phyloP scores from a whole-genome alignment of 2,797 vertebrate genomes.

The Acridotheres tristis region DNA sequence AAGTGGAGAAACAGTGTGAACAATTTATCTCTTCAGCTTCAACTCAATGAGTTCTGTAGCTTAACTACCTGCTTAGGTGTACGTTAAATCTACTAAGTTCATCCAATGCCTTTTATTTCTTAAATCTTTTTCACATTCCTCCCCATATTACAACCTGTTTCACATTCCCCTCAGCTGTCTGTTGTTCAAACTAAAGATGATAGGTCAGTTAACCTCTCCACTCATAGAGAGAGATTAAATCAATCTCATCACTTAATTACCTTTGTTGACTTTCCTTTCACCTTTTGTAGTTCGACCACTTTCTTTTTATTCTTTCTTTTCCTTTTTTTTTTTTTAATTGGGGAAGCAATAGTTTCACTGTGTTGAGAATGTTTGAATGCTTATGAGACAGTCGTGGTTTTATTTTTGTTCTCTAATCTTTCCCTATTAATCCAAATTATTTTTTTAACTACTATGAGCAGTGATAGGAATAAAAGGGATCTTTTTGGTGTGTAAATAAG shows the following conservation, averaged over 20 bases:
- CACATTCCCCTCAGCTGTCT: conserved; percentile 9
- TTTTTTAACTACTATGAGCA: background rate
- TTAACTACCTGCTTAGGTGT: background rate
- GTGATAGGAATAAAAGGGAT: background rate
- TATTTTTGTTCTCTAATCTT: background rate
- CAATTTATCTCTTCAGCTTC: background rate
- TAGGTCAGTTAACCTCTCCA: conserved; percentile 6
- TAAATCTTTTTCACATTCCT: background rate
- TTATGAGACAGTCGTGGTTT: background rate
- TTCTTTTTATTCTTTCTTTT: background rate
- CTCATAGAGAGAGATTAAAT: conserved; percentile 15
- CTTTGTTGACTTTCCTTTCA: conserved; percentile 5
- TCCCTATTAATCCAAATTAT: background rate
- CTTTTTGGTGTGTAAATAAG: background rate
- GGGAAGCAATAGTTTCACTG: background rate
- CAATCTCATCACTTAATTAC: conserved; percentile 7
- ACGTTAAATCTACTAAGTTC: background rate
- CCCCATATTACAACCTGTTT: background rate
- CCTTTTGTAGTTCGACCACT: background rate
- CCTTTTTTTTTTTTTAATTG: background rate
- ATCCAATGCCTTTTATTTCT: background rate
- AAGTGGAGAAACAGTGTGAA: background rate
- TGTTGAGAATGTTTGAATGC: background rate
- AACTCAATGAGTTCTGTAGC: background rate
- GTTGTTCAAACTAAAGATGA: background rate